Percentiles rank a stretch among this genome's conserved stretches.
phyloP scores from a whole-genome alignment of 2,113 vertebrate species.

The Corynorhinus townsendii region DNA sequence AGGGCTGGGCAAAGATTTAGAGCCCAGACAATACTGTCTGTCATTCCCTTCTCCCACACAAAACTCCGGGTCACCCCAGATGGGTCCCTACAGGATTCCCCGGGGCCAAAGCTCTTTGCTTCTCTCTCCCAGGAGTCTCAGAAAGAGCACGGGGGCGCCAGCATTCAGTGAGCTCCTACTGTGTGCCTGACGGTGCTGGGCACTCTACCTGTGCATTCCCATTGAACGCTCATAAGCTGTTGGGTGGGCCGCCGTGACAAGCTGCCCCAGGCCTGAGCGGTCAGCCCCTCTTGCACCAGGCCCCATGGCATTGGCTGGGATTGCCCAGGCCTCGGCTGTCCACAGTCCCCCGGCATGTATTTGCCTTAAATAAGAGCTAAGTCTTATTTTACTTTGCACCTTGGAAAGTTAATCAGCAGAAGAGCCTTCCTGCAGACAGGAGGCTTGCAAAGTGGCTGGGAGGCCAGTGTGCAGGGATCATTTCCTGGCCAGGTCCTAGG shows the following conservation, averaged over 20 bases:
- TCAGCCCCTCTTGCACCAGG: neutral
- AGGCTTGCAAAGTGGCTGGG: neutral
- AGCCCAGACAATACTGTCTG: neutral
- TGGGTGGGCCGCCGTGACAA: neutral
- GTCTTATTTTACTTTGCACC: neutral
- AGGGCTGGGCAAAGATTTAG: neutral
- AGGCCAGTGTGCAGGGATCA: neutral
- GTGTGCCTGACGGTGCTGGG: neutral
- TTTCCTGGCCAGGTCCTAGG: neutral
- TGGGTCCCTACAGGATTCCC: neutral
- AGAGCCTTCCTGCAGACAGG: neutral
- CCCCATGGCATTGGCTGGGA: neutral
- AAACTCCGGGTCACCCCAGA: neutral
- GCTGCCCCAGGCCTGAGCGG: neutral
- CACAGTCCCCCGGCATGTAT: neutral
- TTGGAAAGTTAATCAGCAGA: neutral
- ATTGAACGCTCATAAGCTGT: neutral
- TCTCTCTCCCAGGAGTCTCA: neutral
- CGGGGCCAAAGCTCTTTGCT: neutral
- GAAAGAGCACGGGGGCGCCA: neutral
- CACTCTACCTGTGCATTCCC: neutral
- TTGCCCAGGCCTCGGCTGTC: neutral
- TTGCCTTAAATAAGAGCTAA: accelerated
- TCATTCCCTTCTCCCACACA: neutral
- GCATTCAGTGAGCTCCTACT: neutral